Evolutionary conservation across 2,113 vertebrate species (phyloP), one percentile per base, ranked within the genome.

Genomic region (Labeo catla): DNA sequence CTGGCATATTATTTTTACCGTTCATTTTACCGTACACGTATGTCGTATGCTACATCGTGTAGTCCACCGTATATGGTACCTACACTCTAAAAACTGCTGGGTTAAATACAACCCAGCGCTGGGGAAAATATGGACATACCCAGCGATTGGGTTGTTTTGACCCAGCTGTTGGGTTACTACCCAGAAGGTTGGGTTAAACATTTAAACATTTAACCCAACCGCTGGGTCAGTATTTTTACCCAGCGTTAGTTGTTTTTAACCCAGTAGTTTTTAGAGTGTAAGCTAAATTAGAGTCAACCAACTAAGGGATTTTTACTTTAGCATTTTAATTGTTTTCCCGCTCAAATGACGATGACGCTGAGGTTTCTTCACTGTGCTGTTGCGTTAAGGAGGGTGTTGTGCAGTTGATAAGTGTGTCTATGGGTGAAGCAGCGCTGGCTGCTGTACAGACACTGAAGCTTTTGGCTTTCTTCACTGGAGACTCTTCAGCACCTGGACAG

Each of bases 401-500:
- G 76, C 52, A 43, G 34, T 12, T 43, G 34, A 39, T 0, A 6
- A 39, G 52, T 19, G 54, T 57, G 52, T 54, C 4, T 43, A 4
- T n/a, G 21, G 34, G 76, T 79, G 77, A 79, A 79, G 36, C 52
- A 13, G 9, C 7, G 34, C 34, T 78, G 76, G 76, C 34, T 59
- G 76, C 12, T 16, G 11, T 57, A 39, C 8, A 36, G 28, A 78
- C 77, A 79, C 0, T 79, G 4, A 54, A 28, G 77, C 54, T 79
- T 16, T 12, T 49, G 68, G 16, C 34, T 43, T n/a, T 21, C 11
- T 39, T 19, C 39, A 12, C 45, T 54, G 65, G 47, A 57, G 47
- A 72, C 63, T 47, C 61, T 65, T 86, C 79, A 82, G 85, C 57
- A 86, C 85, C 72, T 76, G 85, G 85, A 82, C 78, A 86, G 79